Conservation (phyloP, 2,888 invertebrate species). For the Sialis lutaria region DNA sequence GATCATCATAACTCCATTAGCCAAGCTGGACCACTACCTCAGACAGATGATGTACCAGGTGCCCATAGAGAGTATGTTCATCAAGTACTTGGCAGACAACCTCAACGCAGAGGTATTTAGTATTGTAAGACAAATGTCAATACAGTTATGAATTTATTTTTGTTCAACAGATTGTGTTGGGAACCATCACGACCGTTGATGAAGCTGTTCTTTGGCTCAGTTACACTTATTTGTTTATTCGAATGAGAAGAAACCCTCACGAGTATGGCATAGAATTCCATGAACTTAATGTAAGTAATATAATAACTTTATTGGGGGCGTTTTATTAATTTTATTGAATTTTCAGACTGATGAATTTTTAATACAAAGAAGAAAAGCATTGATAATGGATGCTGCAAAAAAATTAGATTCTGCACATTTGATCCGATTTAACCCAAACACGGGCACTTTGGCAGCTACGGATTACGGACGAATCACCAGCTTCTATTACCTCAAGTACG, state of each 20-base stretch:
- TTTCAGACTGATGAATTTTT: slow-evolving; percentile 56
- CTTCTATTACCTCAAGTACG: slow-evolving; percentile 93
- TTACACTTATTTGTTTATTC: slow-evolving; percentile 88
- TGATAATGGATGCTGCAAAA: slow-evolving; percentile 67
- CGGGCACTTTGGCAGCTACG: slow-evolving; percentile 63
- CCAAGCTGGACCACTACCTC: slow-evolving; percentile 84
- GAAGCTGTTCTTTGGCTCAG: slow-evolving; percentile 97
- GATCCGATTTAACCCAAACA: slow-evolving; percentile 77
- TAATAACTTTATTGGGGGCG: neutral
- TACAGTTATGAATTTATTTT: slow-evolving; percentile 3
- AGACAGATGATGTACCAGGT: slow-evolving; percentile 89
- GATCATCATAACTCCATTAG: slow-evolving; percentile 84
- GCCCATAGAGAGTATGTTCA: slow-evolving; percentile 96
- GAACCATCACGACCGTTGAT: slow-evolving; percentile 88
- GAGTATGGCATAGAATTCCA: slow-evolving; percentile 49
- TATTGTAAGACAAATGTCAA: slow-evolving; percentile 1
- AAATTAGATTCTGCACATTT: slow-evolving; percentile 82
- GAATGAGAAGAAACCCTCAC: slow-evolving; percentile 83
- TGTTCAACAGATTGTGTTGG: slow-evolving; percentile 56
- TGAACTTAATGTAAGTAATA: slow-evolving; percentile 34
- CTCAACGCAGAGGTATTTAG: slow-evolving; percentile 81
- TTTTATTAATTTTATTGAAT: slow-evolving; percentile 3
- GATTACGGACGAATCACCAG: slow-evolving; percentile 94
- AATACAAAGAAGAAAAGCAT: slow-evolving; percentile 54
- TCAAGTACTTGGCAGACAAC: slow-evolving; percentile 82